Evolutionary conservation across 2,113 vertebrate species (phyloP), one percentile per base, ranked within the genome.

Genomic region (Pipra filicauda): DNA sequence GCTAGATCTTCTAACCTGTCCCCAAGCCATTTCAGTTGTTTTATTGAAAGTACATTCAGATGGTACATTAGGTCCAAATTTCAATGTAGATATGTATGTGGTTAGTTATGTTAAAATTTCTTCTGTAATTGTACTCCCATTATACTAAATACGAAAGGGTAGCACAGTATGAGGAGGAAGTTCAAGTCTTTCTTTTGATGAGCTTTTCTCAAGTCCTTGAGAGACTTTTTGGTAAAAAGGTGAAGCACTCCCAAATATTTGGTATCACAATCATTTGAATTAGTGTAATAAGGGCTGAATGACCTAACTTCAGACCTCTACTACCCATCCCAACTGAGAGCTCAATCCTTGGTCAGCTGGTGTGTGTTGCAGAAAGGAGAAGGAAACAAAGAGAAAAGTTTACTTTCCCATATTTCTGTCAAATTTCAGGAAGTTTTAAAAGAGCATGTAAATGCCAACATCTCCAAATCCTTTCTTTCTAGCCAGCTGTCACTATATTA

Each of bases 271-370:
- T 75, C 15, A 46, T 0, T 3, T 61, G 27, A 64, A 14, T 65
- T 77, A 48, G 18, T 37, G 27, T 83, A 71, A 31, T 24, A 73
- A 67, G 6, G 4, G 27, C n/a, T 67, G 17, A 65, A 73, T 31
- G 1, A 67, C n/a, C 31, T 44, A 59, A 81, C 75, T 49, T 84
- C 39, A 35, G 18, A 18, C 12, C 9, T 65, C 21, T 43, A 20
- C 7, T 51, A 55, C 7, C 4, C 9, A 43, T 51, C 2, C 22
- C 14, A 71, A 2, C 5, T 67, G 26, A 74, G 7, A 41, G 0
- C 8, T 81, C 6, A 35, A 3, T 79, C 35, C 7, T 72, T 80
- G 31, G 18, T 48, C 64, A 77, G 9, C 7, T 74, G 8, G 11
- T 46, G 6, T 28, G 15, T 58, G 11, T 19, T 54, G 20, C 2